Evolutionary conservation across 1,140 invertebrate genomes (phyloP).

Genomic region (Chironomus striatipennis): DNA sequence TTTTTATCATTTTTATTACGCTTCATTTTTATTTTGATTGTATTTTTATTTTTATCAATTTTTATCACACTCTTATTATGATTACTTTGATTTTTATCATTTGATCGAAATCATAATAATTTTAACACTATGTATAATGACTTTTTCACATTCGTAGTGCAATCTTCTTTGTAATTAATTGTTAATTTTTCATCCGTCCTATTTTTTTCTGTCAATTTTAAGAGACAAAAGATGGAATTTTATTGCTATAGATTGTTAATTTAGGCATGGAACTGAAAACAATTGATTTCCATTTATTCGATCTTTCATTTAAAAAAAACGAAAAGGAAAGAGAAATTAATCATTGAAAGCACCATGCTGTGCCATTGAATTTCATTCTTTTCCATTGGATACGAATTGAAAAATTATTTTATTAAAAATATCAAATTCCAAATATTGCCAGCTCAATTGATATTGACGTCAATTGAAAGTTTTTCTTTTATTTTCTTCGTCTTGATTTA

Average conservation of each 20-base stretch:
- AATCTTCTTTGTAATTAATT: not conserved
- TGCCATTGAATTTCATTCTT: not conserved
- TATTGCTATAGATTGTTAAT: not conserved
- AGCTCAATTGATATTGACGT: conserved; percentile 15
- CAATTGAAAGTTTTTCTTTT: not conserved
- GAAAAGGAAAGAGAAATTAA: too few relatives aligned
- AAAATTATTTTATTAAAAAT: conserved; percentile 23
- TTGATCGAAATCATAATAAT: too few relatives aligned
- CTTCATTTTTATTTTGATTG: too few relatives aligned
- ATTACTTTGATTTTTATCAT: too few relatives aligned
- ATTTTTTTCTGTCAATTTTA: not conserved
- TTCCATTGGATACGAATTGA: not conserved
- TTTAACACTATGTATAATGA: conserved; percentile 1
- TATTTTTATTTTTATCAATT: too few relatives aligned
- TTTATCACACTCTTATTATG: too few relatives aligned
- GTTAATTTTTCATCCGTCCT: not conserved
- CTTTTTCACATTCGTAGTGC: not conserved
- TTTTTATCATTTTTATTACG: too few relatives aligned
- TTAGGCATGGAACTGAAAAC: not conserved
- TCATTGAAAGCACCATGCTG: conserved; percentile 14
- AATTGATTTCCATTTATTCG: not conserved
- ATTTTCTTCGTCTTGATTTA: not conserved
- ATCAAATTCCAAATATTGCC: conserved; percentile 11
- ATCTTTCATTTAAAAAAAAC: not conserved
- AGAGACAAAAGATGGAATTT: not conserved